Base-by-base conservation (phyloP, 2,113 vertebrate species). In the Manacus vitellinus region DNA sequence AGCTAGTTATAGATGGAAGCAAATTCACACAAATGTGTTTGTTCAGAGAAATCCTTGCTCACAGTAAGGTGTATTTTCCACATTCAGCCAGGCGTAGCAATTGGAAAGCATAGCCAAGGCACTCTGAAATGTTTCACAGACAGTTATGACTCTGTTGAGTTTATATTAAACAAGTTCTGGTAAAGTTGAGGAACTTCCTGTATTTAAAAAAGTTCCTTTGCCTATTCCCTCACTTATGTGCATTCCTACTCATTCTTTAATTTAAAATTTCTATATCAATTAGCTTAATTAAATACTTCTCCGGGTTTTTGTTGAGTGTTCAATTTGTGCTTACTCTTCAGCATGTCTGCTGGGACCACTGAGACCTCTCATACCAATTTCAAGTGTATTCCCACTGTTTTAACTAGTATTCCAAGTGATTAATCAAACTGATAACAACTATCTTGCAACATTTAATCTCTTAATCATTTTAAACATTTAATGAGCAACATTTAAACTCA, bases 31-130 rank as follows among this genome's bases (percentile, higher is more conserved):
- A 87, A 75, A 86, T 30, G 10, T n/a, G 19, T 81, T 86, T 85
- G 58, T 92, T 85, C 91, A 94, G 24, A 72, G 77, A 87, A 92
- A 84, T 41, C 70, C 66, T 75, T 75, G 54, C 44, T 82, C 80
- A 46, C 73, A 70, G 41, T 84, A 76, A 63, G 33, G 67, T 79
- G 59, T 68, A 51, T 91, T 85, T 95, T 90, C 89, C 55, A 85
- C 73, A 37, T 82, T 39, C 59, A 91, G 30, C 62, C 88, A 92
- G 77, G 62, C 41, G 0, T 66, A 70, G 77, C 27, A 75, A 55
- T 35, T 25, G 54, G 27, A 82, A 66, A 72, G 46, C 61, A 74
- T 77, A 89, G 83, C 77, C 89, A 91, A 81, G 25, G 43, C 27
- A 54, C 51, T 74, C 55, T 31, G 49, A 89, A 92, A 66, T 56